Percentiles rank a stretch among this genome's conserved stretches.
Conservation (phyloP, 2,888 invertebrate species). For the Polia nebulosa region DNA sequence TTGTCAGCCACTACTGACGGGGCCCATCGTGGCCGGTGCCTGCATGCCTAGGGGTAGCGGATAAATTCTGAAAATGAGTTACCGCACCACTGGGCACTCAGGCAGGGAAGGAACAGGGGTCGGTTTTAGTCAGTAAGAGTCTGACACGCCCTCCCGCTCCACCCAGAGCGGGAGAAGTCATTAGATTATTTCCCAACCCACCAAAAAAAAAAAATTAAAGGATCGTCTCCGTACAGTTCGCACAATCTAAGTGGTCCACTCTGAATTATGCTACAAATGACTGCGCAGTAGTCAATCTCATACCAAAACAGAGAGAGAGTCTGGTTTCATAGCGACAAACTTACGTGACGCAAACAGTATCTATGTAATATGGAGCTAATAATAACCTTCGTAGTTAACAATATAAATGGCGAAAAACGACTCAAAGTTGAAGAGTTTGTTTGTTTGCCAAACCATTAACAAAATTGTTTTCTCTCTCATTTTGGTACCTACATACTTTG, state of each 20-base stretch:
- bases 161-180: background rate
- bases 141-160: too few species aligned
- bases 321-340: background rate
- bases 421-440: slow-evolving; percentile 47
- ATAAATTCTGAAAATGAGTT: too few species aligned
- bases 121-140: too few species aligned
- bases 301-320: background rate
- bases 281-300: background rate
- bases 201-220: background rate
- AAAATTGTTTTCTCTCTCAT: slow-evolving; percentile 49
- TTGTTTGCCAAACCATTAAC: slow-evolving; percentile 55
- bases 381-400: background rate
- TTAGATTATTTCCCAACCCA: background rate
- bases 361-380: slow-evolving; percentile 10
- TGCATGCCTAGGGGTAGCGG: too few species aligned
- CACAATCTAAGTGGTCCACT: background rate
- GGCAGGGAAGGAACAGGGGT: too few species aligned
- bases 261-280: background rate
- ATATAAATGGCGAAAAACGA: background rate
- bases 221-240: background rate
- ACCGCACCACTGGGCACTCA: too few species aligned
- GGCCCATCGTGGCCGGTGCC: too few species aligned
- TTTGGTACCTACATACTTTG: slow-evolving; percentile 17
- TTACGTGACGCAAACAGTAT: background rate
- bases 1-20: too few species aligned